Evolutionary conservation across 2,888 invertebrate genomes (phyloP).

Genomic region (Crioceris asparagi): DNA sequence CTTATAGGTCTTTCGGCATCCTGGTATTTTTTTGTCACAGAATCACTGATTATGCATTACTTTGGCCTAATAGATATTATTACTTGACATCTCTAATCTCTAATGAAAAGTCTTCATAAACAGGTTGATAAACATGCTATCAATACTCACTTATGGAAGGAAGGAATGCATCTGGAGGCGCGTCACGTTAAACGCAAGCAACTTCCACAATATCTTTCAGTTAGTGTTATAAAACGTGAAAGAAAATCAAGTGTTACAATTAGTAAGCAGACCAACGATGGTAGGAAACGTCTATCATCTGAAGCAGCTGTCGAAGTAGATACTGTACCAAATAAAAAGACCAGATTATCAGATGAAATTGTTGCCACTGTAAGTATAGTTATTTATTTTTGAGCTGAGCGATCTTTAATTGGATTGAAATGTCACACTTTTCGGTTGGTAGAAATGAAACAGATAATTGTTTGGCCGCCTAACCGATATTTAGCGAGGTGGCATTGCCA

Average conservation of each 20-base stretch:
- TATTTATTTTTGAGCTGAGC: no score
- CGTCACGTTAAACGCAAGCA: slow-evolving; percentile 78
- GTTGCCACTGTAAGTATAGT: slow-evolving; percentile 26
- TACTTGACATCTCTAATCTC: no score
- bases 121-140: slow-evolving; percentile 70
- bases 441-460: no score
- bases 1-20: no score
- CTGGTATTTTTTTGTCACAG: no score
- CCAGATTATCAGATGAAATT: slow-evolving; percentile 31
- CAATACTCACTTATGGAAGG: slow-evolving; percentile 56
- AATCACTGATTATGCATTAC: no score
- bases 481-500: no score
- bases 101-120: no score
- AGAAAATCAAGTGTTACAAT: slow-evolving; percentile 46
- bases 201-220: slow-evolving; percentile 60
- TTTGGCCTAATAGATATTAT: no score
- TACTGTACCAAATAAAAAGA: slow-evolving; percentile 25
- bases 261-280: slow-evolving; percentile 20
- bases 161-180: slow-evolving; percentile 74
- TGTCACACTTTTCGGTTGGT: no score
- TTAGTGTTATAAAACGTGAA: slow-evolving; percentile 59
- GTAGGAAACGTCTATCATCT: slow-evolving; percentile 26
- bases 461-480: no score
- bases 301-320: slow-evolving; percentile 17
- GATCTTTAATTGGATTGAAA: no score